These are phyloP conservation scores for Ptiloglossa arizonensis DNA, from an alignment of 1,140 invertebrate genomes.

Conservation along the genomic window DNA sequence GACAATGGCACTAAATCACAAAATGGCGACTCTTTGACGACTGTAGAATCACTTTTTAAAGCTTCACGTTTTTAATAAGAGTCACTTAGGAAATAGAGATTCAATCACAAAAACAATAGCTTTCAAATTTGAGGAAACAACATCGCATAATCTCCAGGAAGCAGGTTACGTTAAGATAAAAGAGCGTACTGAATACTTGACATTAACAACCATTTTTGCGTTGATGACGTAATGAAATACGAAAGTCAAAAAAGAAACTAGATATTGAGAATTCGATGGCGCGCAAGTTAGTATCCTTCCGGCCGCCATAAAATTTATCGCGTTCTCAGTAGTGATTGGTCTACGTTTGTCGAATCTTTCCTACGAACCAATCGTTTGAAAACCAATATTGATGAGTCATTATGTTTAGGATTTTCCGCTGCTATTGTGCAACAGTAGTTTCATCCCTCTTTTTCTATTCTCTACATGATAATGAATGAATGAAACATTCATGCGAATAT, in stretches of 20 bases:
- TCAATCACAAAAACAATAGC: conserved; percentile 15
- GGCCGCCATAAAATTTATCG: conserved; percentile 24
- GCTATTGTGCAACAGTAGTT: conserved; percentile 19
- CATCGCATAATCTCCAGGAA: background rate
- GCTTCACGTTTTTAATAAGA: background rate
- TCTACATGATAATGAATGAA: background rate
- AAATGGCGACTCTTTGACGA: conserved; percentile 44
- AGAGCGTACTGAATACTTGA: conserved; percentile 40
- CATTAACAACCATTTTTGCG: conserved; percentile 61
- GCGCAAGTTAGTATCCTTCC: conserved; percentile 24
- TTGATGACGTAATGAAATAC: conserved; percentile 65
- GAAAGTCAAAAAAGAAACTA: conserved; percentile 57
- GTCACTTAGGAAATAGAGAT: background rate
- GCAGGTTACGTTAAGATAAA: conserved; percentile 2
- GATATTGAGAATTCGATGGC: background rate
- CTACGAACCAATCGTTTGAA: conserved; percentile 49
- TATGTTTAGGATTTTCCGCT: conserved; percentile 32
- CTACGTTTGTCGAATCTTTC: background rate
- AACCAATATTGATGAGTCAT: conserved; percentile 67
- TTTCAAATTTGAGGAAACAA: background rate
- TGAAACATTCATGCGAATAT: background rate
- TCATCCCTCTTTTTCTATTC: background rate
- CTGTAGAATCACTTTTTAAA: conserved; percentile 26
- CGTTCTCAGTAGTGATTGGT: conserved; percentile 52
- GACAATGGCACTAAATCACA: conserved; percentile 32